phyloP scores from a whole-genome alignment of 2,888 invertebrate species.

The Neoaliturus tenellus region DNA sequence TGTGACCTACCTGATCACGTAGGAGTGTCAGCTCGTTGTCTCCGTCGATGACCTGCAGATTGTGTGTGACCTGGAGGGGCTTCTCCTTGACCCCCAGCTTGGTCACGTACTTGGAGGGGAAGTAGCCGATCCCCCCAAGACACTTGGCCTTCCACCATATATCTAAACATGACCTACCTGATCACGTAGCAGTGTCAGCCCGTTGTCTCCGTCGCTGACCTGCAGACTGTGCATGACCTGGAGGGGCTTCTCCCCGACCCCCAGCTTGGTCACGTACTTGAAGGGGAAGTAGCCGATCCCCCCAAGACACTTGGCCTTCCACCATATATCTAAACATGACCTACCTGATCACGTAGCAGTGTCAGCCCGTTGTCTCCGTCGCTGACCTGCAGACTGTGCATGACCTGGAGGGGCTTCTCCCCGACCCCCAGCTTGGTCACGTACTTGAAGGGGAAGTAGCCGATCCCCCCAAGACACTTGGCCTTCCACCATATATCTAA shows the following conservation, averaged over 20 bases:
- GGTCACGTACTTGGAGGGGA: conserved; percentile 96
- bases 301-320: conserved; percentile 96
- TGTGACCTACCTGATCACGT: conserved; percentile 84
- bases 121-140: conserved; percentile 92
- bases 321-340: no score
- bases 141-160: conserved; percentile 99
- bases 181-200: conserved; percentile 88
- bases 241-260: conserved; percentile 92
- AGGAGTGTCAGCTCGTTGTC: conserved; percentile 88
- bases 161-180: conserved; percentile 82
- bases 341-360: conserved; percentile 88
- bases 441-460: conserved; percentile 97
- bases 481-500: conserved; percentile 96
- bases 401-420: conserved; percentile 93
- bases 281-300: conserved; percentile 96
- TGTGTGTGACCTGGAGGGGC: conserved; percentile 91
- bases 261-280: conserved; percentile 93
- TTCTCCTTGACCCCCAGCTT: conserved; percentile 93
- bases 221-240: conserved; percentile 92
- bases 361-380: conserved; percentile 90
- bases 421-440: conserved; percentile 93
- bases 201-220: conserved; percentile 90
- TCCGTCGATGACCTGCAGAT: conserved; percentile 91
- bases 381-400: conserved; percentile 89
- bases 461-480: conserved; percentile 92